These are phyloP conservation scores for Dryobates pubescens DNA, from an alignment of 2,797 vertebrate genomes.

Conservation along the genomic window DNA sequence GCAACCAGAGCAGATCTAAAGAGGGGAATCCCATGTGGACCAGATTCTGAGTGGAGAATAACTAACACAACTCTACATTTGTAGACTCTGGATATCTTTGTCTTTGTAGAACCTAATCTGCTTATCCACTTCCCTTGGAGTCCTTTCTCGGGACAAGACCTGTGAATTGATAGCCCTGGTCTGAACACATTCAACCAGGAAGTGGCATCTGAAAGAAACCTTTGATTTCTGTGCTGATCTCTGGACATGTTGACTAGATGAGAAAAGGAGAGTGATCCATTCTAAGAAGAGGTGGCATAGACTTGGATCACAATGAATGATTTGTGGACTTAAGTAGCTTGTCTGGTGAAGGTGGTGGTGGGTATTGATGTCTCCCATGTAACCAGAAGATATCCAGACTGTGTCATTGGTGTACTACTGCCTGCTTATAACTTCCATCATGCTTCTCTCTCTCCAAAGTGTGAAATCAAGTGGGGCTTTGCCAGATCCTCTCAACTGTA, in stretches of 20 bases:
- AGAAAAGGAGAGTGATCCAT: not conserved
- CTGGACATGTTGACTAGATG: not conserved
- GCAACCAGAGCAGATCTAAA: not conserved
- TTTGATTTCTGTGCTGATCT: not conserved
- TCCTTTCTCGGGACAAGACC: not conserved
- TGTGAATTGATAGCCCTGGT: not conserved
- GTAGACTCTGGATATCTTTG: not conserved
- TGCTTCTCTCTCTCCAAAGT: not conserved
- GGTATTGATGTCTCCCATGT: not conserved
- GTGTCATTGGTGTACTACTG: not conserved
- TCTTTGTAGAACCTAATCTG: not conserved
- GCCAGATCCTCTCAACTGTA: not conserved
- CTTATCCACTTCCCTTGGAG: not conserved
- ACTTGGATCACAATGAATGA: not conserved
- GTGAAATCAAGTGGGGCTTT: not conserved
- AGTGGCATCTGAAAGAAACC: not conserved
- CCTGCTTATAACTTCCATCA: not conserved
- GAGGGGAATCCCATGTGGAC: not conserved
- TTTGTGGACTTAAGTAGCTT: not conserved
- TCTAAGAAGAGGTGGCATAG: not conserved
- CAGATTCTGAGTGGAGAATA: not conserved
- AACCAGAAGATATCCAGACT: not conserved
- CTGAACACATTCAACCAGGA: not conserved
- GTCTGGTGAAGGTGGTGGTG: not conserved
- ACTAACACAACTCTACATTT: not conserved